phyloP scores from a whole-genome alignment of 2,888 invertebrate genomes.

The Troglohyphantes excavatus region DNA sequence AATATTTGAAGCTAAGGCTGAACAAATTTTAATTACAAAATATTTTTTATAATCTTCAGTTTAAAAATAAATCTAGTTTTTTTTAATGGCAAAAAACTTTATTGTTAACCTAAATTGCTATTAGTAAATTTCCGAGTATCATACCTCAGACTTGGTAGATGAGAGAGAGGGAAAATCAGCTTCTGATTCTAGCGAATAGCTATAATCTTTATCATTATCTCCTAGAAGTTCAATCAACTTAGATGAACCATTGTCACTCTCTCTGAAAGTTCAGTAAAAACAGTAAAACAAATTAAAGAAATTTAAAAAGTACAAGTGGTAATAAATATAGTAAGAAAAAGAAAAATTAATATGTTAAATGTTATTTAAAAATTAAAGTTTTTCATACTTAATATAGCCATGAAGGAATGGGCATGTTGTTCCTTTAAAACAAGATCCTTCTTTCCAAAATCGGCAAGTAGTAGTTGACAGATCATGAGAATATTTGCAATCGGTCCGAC shows the following conservation, averaged over 20 bases:
- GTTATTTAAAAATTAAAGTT: not conserved
- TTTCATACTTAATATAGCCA: constrained; percentile 71
- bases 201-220: not conserved
- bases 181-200: constrained; percentile 79
- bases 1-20: no score
- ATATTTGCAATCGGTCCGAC: constrained; percentile 84
- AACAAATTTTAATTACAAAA: no score
- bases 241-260: not conserved
- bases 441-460: constrained; percentile 84
- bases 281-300: not conserved
- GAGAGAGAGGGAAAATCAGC: constrained; percentile 79
- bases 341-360: not conserved
- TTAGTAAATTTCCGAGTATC: not conserved
- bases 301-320: no score
- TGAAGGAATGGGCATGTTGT: constrained; percentile 80
- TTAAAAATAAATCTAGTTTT: no score
- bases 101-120: not conserved
- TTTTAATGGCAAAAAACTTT: no score
- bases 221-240: not conserved
- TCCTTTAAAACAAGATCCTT: constrained; percentile 84
- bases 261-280: constrained; percentile 2
- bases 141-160: constrained; percentile 46
- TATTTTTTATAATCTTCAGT: no score
- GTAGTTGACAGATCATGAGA: constrained; percentile 84
- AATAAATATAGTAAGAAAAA: not conserved